Percentiles rank a stretch among this genome's conserved stretches.
Conservation (phyloP, 2,888 invertebrate species). For the Aricia artaxerxes region DNA sequence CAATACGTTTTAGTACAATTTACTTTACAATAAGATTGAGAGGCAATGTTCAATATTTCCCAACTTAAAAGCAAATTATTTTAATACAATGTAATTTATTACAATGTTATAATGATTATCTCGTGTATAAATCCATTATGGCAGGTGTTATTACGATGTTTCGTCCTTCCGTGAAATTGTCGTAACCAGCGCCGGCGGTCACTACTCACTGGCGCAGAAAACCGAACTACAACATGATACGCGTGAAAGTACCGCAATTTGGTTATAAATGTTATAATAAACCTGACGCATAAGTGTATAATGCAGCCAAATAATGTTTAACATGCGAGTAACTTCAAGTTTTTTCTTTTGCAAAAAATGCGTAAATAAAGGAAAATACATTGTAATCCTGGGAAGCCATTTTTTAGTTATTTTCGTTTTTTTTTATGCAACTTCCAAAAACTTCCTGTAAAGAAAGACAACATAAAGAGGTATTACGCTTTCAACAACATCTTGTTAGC, state of each 20-base stretch:
- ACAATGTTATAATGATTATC: background rate
- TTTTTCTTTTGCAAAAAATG: background rate
- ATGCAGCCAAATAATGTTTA: background rate
- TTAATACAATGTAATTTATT: background rate
- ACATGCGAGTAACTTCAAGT: background rate
- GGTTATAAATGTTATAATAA: background rate
- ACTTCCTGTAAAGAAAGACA: no score
- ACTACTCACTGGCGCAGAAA: conserved; percentile 4
- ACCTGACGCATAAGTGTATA: background rate
- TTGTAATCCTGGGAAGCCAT: no score
- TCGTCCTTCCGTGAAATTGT: conserved; percentile 12
- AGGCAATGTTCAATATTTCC: no score
- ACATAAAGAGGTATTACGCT: no score
- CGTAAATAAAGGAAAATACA: no score
- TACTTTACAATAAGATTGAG: no score
- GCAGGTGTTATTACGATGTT: background rate
- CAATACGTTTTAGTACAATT: no score
- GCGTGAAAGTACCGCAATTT: background rate
- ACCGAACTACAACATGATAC: background rate
- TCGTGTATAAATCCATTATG: background rate
- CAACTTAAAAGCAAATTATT: background rate
- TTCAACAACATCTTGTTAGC: no score
- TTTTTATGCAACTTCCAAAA: no score
- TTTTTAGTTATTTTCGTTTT: no score
- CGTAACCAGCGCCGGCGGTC: background rate